Percentiles rank a stretch among this genome's conserved stretches.
phyloP scores from a whole-genome alignment of 2,113 vertebrate species.

The Epinephelus moara region DNA sequence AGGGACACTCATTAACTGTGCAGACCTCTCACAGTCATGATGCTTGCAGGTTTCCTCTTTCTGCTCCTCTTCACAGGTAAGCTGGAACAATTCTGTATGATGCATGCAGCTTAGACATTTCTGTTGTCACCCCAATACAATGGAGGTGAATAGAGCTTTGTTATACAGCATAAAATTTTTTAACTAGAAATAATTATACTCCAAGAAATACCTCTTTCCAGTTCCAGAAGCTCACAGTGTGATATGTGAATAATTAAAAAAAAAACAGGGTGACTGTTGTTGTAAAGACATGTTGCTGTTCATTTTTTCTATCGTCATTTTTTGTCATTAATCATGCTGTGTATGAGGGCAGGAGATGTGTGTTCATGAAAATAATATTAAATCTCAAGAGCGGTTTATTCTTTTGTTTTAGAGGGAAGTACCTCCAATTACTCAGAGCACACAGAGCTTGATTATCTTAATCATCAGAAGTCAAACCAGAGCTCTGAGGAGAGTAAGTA shows the following conservation, averaged over 20 bases:
- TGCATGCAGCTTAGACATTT: background rate
- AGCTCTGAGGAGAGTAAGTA: background rate
- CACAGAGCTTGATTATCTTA: too few species aligned
- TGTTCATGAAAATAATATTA: background rate
- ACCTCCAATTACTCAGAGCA: background rate
- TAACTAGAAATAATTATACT: background rate
- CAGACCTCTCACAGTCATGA: constrained; percentile 11
- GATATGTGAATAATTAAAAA: background rate
- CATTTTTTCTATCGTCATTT: too few species aligned
- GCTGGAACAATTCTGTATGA: background rate
- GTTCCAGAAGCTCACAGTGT: background rate
- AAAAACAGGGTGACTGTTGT: background rate
- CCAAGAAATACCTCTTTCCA: background rate
- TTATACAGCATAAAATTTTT: background rate
- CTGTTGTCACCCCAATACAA: too few species aligned
- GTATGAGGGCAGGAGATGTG: background rate
- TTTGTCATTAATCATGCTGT: background rate
- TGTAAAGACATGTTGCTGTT: background rate
- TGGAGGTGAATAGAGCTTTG: background rate
- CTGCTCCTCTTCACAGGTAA: constrained; percentile 51
- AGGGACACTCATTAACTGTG: background rate
- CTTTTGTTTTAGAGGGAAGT: background rate
- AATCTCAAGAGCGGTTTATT: background rate
- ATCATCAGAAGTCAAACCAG: background rate
- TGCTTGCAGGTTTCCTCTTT: constrained; percentile 17